phyloP scores from a whole-genome alignment of 2,113 vertebrate species.

The Benitochromis conjunctus region DNA sequence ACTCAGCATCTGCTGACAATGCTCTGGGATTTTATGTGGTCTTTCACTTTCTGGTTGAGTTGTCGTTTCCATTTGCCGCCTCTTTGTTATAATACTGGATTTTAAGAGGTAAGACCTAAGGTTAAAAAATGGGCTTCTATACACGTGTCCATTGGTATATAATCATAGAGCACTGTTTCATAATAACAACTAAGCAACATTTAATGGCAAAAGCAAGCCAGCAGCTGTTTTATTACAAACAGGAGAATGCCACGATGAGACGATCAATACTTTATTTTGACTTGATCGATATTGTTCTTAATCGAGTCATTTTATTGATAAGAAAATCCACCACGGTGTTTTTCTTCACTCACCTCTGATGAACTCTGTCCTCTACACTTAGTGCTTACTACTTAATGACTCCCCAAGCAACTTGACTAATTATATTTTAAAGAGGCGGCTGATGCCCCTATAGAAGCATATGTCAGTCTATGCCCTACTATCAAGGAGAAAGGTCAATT shows the following conservation, averaged over 20 bases:
- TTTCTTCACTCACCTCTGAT: neutral
- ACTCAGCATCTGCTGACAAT: accelerated
- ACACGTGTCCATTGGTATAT: neutral
- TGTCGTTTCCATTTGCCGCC: neutral
- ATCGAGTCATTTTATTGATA: neutral
- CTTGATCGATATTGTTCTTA: neutral
- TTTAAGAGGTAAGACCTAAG: neutral
- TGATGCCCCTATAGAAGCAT: slow-evolving; percentile 11
- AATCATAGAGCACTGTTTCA: neutral
- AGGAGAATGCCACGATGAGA: neutral
- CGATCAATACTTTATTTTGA: neutral
- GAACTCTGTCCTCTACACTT: neutral
- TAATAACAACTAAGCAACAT: neutral
- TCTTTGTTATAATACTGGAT: too few relatives aligned
- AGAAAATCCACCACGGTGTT: neutral
- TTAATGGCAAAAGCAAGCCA: neutral
- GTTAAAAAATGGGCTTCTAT: neutral
- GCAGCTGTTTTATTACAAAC: neutral
- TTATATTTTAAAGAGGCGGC: slow-evolving; percentile 34
- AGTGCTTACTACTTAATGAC: slow-evolving; percentile 17
- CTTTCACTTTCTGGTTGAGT: accelerated
- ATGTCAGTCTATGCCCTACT: slow-evolving; percentile 23
- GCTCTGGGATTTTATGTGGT: neutral
- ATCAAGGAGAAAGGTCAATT: slow-evolving; percentile 66
- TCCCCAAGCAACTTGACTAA: slow-evolving; percentile 33